A percentile compares a stretch with the other conserved stretches of the same genome.
phyloP scores from a whole-genome alignment of 1,140 invertebrate genomes.

The Heterodera carotae region DNA sequence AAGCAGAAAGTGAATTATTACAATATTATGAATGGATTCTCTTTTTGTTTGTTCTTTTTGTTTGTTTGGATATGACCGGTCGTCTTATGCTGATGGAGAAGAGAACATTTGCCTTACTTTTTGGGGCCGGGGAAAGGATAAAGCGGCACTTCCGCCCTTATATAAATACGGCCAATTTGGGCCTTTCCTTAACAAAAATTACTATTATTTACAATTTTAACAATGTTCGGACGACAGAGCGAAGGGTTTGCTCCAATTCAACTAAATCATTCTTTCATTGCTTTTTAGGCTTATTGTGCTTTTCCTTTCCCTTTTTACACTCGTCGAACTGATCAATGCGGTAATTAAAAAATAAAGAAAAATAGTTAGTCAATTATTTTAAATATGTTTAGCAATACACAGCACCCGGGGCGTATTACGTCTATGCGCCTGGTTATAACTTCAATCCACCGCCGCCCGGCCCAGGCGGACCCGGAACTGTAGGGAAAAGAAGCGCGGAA shows the following conservation, averaged over 20 bases:
- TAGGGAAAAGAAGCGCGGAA: neutral
- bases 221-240: neutral
- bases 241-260: neutral
- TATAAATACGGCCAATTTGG: neutral
- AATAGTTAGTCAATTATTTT: no score
- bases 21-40: no score
- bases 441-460: slow-evolving; percentile 23
- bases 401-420: slow-evolving; percentile 26
- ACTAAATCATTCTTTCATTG: neutral
- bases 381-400: slow-evolving; percentile 19
- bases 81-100: no score
- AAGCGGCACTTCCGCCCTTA: neutral
- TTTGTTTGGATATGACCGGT: neutral
- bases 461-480: neutral
- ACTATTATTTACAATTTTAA: no score
- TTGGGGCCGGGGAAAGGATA: no score
- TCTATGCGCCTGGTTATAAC: slow-evolving; percentile 27
- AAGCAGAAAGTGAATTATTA: no score
- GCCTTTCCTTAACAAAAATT: neutral
- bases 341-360: neutral
- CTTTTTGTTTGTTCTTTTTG: slow-evolving; percentile 19
- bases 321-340: neutral
- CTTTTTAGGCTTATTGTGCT: neutral
- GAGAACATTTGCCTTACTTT: no score
- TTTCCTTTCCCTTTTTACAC: slow-evolving; percentile 1